Evolutionary conservation across 2,888 invertebrate genomes (phyloP).

Genomic region (Dynastes grantii): DNA sequence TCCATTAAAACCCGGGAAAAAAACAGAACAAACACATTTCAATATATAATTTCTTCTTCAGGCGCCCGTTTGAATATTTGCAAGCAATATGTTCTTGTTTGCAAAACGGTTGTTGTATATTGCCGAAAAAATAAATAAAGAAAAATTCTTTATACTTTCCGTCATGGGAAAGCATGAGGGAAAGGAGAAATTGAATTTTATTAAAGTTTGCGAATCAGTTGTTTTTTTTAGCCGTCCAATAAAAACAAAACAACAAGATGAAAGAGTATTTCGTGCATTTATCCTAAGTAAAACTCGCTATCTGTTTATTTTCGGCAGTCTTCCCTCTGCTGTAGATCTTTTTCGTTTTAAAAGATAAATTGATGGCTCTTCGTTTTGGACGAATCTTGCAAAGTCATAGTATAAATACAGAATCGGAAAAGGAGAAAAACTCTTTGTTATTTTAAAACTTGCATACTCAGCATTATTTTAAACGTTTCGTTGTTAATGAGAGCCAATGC

Average conservation of each 20-base stretch:
- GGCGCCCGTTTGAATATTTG: neutral
- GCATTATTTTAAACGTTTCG: constrained; percentile 32
- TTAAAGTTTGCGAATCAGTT: constrained; percentile 13
- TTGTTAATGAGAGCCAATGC: constrained; percentile 17
- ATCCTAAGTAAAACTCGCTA: constrained; percentile 12
- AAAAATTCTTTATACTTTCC: neutral
- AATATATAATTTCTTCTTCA: neutral
- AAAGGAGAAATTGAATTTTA: constrained; percentile 11
- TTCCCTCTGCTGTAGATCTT: neutral
- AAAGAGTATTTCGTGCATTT: constrained; percentile 21
- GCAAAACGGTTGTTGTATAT: constrained; percentile 10
- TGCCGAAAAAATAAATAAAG: neutral
- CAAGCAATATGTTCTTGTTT: constrained; percentile 20
- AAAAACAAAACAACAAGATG: constrained; percentile 19
- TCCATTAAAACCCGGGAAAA: too few species aligned
- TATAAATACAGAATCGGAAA: neutral
- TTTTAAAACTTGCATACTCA: constrained; percentile 33
- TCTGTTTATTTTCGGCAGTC: constrained; percentile 13
- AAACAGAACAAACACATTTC: too few species aligned
- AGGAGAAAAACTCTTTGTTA: constrained; percentile 1
- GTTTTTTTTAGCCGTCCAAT: constrained; percentile 9
- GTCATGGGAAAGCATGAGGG: neutral
- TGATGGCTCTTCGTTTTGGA: neutral
- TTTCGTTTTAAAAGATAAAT: constrained; percentile 14
- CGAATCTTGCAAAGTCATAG: constrained; percentile 19